phyloP scores from a whole-genome alignment of 2,113 vertebrate species.

The Chascanopsetta lugubris region DNA sequence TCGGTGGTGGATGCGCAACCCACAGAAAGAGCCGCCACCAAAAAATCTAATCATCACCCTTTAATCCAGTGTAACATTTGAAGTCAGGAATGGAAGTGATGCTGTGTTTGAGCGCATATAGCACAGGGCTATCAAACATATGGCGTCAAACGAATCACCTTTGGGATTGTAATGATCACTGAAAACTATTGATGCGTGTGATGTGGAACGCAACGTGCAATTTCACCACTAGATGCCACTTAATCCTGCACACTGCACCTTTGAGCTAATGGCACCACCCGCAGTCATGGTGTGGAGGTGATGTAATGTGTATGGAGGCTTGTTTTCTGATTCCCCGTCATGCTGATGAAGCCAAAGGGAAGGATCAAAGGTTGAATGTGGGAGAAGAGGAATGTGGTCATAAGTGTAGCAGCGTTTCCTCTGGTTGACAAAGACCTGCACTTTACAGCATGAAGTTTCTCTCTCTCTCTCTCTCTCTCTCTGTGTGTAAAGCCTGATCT shows the following conservation, averaged over 20 bases:
- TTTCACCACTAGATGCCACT: too few relatives aligned
- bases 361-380: conserved; percentile 3
- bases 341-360: conserved; percentile 38
- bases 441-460: conserved; percentile 44
- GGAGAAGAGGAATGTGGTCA: neutral
- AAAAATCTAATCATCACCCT: conserved; percentile 44
- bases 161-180: too few relatives aligned
- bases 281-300: conserved; percentile 27
- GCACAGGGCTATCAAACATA: too few relatives aligned
- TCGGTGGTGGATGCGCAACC: conserved; percentile 29
- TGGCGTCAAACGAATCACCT: too few relatives aligned
- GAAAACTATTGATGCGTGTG: too few relatives aligned
- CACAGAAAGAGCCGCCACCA: conserved; percentile 45
- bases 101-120: conserved; percentile 4
- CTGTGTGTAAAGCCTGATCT: conserved; percentile 32
- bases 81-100: conserved; percentile 14
- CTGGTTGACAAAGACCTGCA: conserved; percentile 37
- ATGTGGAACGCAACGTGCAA: too few relatives aligned
- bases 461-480: too few relatives aligned
- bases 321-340: conserved; percentile 17
- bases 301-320: conserved; percentile 48
- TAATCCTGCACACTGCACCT: too few relatives aligned
- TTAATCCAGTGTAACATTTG: conserved; percentile 38
- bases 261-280: too few relatives aligned
- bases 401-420: conserved; percentile 25